Evolutionary conservation across 2,797 vertebrate species (phyloP), one percentile per base, ranked within the genome.

Genomic region (Crenichthys baileyi): DNA sequence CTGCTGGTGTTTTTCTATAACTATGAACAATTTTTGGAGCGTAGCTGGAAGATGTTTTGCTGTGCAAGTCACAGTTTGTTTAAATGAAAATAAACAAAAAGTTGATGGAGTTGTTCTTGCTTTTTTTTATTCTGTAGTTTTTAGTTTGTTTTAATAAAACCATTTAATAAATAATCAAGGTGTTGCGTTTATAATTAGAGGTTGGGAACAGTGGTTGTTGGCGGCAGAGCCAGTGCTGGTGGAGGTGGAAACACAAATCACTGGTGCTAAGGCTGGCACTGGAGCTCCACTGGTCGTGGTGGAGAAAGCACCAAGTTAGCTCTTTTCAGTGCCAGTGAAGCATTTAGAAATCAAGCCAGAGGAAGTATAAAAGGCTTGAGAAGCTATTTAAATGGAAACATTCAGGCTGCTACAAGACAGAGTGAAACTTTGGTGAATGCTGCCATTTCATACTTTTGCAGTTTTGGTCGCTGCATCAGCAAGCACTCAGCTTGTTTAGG

Each of bases 41-140:
- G 77, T 83, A 83, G 50, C 75, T 88, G 84, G 80, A 86, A 79
- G 73, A 74, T 90, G 80, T 89, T 91, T 85, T 93, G 82, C 91
- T 92, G 88, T 93, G 90, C 89, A 89, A 91, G 87, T 88, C 89
- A 92, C 93, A 93, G 90, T 74, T 92, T 84, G 78, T 85, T 83
- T 86, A 79, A 91, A 83, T 83, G 83, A 87, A 75, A 90, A 91
- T 81, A 41, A 58, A 29, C 16, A 48, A 72, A 41, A 7, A 26
- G 12, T 18, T 58, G 12, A 12, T 44, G 53, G 16, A 55, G 26
- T 36, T 41, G 5, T n/a, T 41, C 1, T 4, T 63, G 65, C 39
- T 41, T 67, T 68, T 22, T 68, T 68, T 44, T 41, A 24, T 13
- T 3, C 22, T 46, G n/a, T 70, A n/a, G 12, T 16, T 12, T 68